These are phyloP conservation scores for Trachelus iudaicus DNA, from an alignment of 2,888 invertebrate genomes.

Conservation along the genomic window DNA sequence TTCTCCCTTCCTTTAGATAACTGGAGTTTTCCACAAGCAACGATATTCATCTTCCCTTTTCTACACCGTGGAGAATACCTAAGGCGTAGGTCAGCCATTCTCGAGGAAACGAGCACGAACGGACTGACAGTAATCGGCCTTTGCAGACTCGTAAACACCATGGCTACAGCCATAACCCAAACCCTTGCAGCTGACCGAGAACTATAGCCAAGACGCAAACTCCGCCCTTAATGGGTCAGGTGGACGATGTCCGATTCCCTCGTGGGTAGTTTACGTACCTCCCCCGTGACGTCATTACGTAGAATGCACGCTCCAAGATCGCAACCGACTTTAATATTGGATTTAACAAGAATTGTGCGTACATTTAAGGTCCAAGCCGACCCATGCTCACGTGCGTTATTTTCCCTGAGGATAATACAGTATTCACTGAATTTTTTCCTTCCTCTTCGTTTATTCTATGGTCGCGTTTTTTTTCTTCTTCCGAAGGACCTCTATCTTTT, in stretches of 20 bases:
- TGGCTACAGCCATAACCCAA: slow-evolving; percentile 46
- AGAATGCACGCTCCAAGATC: neutral
- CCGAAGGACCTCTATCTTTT: slow-evolving; percentile 1
- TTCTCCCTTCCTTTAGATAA: neutral
- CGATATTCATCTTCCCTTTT: slow-evolving; percentile 2
- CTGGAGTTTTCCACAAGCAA: neutral
- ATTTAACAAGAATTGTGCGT: neutral
- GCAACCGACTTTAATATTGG: neutral
- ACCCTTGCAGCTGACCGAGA: slow-evolving; percentile 47
- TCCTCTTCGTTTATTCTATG: neutral
- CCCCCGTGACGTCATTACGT: slow-evolving; percentile 37
- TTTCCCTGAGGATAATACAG: neutral
- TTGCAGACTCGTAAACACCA: slow-evolving; percentile 57
- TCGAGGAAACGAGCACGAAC: slow-evolving; percentile 21
- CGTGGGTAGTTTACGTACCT: slow-evolving; percentile 34
- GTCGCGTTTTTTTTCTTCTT: neutral
- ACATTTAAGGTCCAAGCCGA: neutral
- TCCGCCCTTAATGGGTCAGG: slow-evolving; percentile 52
- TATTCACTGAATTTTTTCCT: neutral
- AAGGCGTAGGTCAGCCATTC: slow-evolving; percentile 21
- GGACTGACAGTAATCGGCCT: slow-evolving; percentile 52
- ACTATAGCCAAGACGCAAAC: slow-evolving; percentile 37
- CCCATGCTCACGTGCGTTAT: neutral
- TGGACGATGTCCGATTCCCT: slow-evolving; percentile 45
- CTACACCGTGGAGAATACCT: slow-evolving; percentile 1